phyloP scores from a whole-genome alignment of 1,140 invertebrate species.

The Orius insidiosus region DNA sequence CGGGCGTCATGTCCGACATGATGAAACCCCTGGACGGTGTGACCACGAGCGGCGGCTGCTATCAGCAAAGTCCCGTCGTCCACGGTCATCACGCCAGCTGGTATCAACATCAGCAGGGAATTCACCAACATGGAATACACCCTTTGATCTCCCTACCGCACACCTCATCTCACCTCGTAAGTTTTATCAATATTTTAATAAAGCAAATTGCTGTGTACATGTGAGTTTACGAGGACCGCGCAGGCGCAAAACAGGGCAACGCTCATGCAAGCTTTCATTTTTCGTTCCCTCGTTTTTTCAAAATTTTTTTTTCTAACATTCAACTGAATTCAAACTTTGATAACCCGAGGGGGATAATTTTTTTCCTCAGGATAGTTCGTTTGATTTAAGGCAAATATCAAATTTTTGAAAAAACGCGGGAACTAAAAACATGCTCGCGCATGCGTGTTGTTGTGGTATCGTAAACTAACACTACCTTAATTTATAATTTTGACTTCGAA shows the following conservation, averaged over 20 bases:
- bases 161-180: slow-evolving; percentile 15
- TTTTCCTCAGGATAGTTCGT: background rate
- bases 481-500: no score
- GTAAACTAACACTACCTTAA: no score
- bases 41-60: slow-evolving; percentile 23
- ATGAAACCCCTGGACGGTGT: slow-evolving; percentile 29
- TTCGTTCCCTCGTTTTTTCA: no score
- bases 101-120: slow-evolving; percentile 17
- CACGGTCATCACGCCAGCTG: slow-evolving; percentile 10
- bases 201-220: background rate
- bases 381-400: background rate
- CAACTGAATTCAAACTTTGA: no score
- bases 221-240: no score
- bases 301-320: no score
- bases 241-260: no score
- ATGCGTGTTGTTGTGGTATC: no score
- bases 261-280: no score
- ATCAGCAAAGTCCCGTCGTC: slow-evolving; percentile 9
- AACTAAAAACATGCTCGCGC: no score
- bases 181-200: background rate
- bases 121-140: slow-evolving; percentile 14
- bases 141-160: slow-evolving; percentile 17
- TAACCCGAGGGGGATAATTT: no score
- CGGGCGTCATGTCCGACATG: slow-evolving; percentile 50
- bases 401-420: no score